Evolutionary conservation across 1,140 invertebrate species (phyloP), one percentile per base, ranked within the genome.

Genomic region (Drosophila punjabiensis): DNA sequence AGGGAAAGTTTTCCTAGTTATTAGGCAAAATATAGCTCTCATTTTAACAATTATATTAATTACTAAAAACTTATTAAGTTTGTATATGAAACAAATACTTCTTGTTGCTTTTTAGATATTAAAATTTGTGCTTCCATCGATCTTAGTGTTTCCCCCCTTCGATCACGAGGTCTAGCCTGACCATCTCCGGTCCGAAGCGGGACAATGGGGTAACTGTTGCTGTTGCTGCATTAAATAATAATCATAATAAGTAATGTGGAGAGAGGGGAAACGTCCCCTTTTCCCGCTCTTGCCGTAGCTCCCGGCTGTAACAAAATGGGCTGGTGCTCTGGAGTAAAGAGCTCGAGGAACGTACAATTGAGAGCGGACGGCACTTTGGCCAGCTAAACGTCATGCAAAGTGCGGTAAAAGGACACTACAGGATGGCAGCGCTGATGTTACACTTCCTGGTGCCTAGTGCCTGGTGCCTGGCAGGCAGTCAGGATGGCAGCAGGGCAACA

Each of bases 211-310:
- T 50, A 74, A 81, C 85, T 89, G 85, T 89, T 88, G 84, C 77
- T 84, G 84, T 76, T 68, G 79, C 85, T 85, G 82, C 85, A 88
- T 88, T 88, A 88, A 88, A 88, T 88, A 88, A 90, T 88, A 88
- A 88, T 88, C 81, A 85, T 90, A 88, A 88, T 88, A 88, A 90
- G 85, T 88, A 88, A 88, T 85, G 86, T 76, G 69, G 78, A 64
- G 74, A 82, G 75, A 84, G 24, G 24, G 24, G 24, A 75, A 70
- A 67, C 48, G 86, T 71, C 24, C 24, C 24, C 24, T 24, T 24
- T 24, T 76, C 73, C 74, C 63, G 73, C 30, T 56, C 18, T 20
- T 8, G 69, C 62, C 76, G 7, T 16, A 5, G n/a, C 30, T 35
- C 7, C n/a, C 18, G 5, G 33, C 55, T 52, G 30, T 35, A 69